These are phyloP conservation scores for Tetramorium simillimum DNA, from an alignment of 1,140 invertebrate species.

Conservation along the genomic window DNA sequence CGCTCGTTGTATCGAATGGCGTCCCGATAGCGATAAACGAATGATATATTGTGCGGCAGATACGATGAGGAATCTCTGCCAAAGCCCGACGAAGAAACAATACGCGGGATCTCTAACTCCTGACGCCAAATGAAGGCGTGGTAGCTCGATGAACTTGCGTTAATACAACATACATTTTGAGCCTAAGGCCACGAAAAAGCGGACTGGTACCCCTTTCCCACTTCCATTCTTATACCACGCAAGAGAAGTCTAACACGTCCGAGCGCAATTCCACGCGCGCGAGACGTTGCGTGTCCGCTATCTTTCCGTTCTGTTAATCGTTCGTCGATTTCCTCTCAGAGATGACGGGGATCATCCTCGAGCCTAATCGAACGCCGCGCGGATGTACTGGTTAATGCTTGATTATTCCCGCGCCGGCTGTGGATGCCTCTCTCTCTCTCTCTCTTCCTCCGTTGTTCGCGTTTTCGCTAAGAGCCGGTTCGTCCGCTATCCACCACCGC, in stretches of 20 bases:
- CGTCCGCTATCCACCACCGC: slow-evolving; percentile 64
- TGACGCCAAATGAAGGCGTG: slow-evolving; percentile 30
- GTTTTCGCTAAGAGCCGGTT: slow-evolving; percentile 39
- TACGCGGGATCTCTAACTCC: slow-evolving; percentile 22
- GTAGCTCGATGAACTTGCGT: slow-evolving; percentile 20
- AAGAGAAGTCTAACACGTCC: not conserved
- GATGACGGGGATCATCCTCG: slow-evolving; percentile 28
- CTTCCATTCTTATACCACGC: slow-evolving; percentile 10
- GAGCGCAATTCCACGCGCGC: not conserved
- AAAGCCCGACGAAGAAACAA: not conserved
- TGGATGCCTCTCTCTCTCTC: not conserved
- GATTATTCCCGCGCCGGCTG: slow-evolving; percentile 24
- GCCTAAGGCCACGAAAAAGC: slow-evolving; percentile 14
- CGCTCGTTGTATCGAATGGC: not conserved
- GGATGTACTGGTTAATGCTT: slow-evolving; percentile 3
- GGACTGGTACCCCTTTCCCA: not conserved
- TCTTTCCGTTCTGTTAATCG: slow-evolving; percentile 43
- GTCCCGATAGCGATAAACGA: slow-evolving; percentile 42
- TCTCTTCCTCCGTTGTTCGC: not conserved
- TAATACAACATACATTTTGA: slow-evolving; percentile 30
- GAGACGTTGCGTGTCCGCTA: slow-evolving; percentile 8
- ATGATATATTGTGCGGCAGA: slow-evolving; percentile 19
- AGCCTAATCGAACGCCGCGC: slow-evolving; percentile 38
- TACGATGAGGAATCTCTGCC: not conserved
- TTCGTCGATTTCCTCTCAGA: slow-evolving; percentile 11